Conservation (phyloP, 1,140 invertebrate genomes). For the Listronotus bonariensis region DNA sequence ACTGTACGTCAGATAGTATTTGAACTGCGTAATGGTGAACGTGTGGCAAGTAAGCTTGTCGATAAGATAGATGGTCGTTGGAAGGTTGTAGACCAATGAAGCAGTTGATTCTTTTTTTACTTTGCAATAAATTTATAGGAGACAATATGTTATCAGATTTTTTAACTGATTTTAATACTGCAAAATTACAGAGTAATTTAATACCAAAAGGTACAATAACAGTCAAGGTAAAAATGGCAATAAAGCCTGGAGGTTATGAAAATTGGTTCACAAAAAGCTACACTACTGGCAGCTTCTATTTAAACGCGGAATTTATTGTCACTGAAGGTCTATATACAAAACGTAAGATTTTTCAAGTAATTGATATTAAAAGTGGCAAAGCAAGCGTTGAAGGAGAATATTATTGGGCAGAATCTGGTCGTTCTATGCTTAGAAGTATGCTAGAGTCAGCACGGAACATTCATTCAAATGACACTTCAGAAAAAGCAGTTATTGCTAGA, state of each 20-base stretch:
- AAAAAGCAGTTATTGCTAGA: not conserved
- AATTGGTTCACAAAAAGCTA: constrained; percentile 1
- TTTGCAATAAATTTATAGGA: too few relatives aligned
- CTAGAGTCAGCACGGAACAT: constrained; percentile 1
- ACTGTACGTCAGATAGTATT: too few relatives aligned
- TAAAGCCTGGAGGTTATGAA: constrained; percentile 1
- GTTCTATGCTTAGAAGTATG: not conserved
- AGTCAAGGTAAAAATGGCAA: too few relatives aligned
- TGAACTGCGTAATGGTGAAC: too few relatives aligned
- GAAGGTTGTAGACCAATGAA: too few relatives aligned
- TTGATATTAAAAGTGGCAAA: constrained; percentile 4
- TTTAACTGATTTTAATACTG: too few relatives aligned
- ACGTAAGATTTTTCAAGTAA: constrained; percentile 3
- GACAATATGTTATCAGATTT: too few relatives aligned
- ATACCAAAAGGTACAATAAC: too few relatives aligned
- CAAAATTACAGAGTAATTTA: too few relatives aligned
- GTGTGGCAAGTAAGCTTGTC: too few relatives aligned
- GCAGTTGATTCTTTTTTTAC: too few relatives aligned
- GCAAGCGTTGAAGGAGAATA: not conserved
- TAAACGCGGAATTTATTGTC: not conserved
- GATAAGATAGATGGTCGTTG: too few relatives aligned
- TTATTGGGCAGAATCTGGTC: not conserved
- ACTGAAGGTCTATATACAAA: not conserved
- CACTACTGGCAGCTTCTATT: not conserved
- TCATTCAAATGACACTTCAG: not conserved